Evolutionary conservation across 2,888 invertebrate species (phyloP).

Genomic region (Epistrophella euchroma): DNA sequence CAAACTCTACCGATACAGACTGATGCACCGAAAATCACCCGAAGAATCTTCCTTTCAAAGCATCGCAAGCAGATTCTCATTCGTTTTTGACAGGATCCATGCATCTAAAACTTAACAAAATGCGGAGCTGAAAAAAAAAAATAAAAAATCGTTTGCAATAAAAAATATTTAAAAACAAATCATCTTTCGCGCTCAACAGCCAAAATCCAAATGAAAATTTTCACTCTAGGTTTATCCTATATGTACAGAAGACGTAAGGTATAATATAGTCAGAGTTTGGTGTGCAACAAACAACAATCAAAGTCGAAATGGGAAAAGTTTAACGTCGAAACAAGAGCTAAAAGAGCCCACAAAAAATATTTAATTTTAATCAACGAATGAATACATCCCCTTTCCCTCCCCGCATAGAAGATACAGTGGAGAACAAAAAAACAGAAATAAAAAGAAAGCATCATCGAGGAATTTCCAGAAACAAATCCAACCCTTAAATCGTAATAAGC

Average conservation of each 20-base stretch:
- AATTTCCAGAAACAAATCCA: slow-evolving; percentile 58
- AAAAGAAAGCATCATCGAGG: slow-evolving; percentile 22
- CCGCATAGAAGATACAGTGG: background rate
- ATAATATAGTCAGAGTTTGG: background rate
- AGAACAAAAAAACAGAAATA: background rate
- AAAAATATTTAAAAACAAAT: slow-evolving; percentile 75
- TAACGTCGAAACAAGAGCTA: slow-evolving; percentile 36
- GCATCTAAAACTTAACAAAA: background rate
- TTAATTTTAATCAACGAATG: slow-evolving; percentile 74
- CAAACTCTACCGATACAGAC: too few relatives aligned
- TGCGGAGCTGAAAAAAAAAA: slow-evolving; percentile 30
- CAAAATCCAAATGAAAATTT: slow-evolving; percentile 72
- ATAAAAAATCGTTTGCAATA: slow-evolving; percentile 63
- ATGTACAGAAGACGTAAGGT: background rate
- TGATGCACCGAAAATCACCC: too few relatives aligned
- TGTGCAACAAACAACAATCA: slow-evolving; percentile 69
- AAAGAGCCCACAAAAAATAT: slow-evolving; percentile 52
- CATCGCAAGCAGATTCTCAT: too few relatives aligned
- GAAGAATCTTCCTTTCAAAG: too few relatives aligned
- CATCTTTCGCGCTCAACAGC: slow-evolving; percentile 58
- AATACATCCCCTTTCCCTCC: slow-evolving; percentile 31
- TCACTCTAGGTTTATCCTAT: slow-evolving; percentile 36
- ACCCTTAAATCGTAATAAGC: slow-evolving; percentile 76
- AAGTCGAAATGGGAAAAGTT: slow-evolving; percentile 71
- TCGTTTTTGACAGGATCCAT: too few relatives aligned